These are phyloP conservation scores for Anabacerthia variegaticeps DNA, from an alignment of 2,797 vertebrate genomes.

Conservation along the genomic window DNA sequence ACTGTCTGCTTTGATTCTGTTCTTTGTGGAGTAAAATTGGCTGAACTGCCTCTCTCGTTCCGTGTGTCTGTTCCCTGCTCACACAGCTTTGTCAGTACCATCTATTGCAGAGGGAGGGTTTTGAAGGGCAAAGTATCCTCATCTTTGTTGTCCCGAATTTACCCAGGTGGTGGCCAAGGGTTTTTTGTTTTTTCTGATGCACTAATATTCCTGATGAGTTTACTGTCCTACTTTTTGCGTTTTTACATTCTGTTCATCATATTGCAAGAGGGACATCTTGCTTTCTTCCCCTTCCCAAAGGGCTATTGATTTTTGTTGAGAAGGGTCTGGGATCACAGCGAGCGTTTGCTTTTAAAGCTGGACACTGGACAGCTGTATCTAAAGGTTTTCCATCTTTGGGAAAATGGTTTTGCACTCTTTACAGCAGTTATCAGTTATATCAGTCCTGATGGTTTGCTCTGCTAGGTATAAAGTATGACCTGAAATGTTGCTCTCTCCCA, in stretches of 20 bases:
- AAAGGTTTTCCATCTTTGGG: slow-evolving; percentile 56
- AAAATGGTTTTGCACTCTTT: slow-evolving; percentile 46
- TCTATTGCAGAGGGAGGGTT: background rate
- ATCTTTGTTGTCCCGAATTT: background rate
- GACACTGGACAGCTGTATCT: background rate
- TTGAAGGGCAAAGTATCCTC: background rate
- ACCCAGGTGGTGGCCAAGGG: background rate
- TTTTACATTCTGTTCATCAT: background rate
- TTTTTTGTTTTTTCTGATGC: background rate
- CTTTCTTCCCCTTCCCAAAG: background rate
- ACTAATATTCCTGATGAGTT: background rate
- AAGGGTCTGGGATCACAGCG: background rate
- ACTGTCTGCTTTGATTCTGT: background rate
- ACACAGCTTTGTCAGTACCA: background rate
- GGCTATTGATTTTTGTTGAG: background rate
- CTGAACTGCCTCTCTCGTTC: background rate
- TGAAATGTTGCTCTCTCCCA: slow-evolving; percentile 54
- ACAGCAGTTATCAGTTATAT: slow-evolving; percentile 68
- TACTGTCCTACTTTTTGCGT: background rate
- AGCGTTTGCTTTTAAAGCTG: background rate
- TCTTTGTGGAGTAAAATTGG: background rate
- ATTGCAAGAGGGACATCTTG: background rate
- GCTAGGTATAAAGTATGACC: slow-evolving; percentile 67
- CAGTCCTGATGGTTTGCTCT: slow-evolving; percentile 55
- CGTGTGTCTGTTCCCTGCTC: background rate